Base-by-base conservation (phyloP, 2,113 vertebrate genomes). In the Saccopteryx leptura region DNA sequence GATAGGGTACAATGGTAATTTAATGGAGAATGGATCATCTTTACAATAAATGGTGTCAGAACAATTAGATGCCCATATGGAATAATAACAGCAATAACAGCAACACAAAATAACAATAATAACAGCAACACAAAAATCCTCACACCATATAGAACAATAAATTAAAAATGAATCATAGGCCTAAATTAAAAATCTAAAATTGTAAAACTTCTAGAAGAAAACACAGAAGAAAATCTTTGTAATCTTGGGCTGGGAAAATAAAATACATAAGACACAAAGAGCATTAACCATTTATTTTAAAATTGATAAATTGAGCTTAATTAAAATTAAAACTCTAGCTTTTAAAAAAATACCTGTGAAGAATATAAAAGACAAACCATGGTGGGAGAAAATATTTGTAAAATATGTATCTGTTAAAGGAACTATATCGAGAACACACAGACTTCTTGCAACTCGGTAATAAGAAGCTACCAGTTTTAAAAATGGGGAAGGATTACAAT, bases 101-200 rank as follows among this genome's bases (percentile, higher is more conserved):
- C 39, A 39, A 39, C 39, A 78, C 19, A 81, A 87, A 78, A 66
- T 11, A 33, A 50, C 0, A 65, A 23, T 46, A 61, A 14, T 39
- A 39, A 39, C 39, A 39, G 39, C 39, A 39, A 39, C 39, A 78
- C 58, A 79, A 52, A 50, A 46, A 14, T 7, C 1, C 54, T 90
- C 28, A 72, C 2, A 72, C 0, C 6, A 63, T 31, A 75, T 54
- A 63, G 6, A 84, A 69, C 95, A 88, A 65, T 74, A 31, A 88
- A 63, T 50, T 85, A 21, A 90, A 95, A 92, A 74, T 54, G 14
- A 19, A 82, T 76, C 24, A 66, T 23, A 88, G 28, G 4, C 31
- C 11, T 75, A 94, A 93, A 91, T 9, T 60, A 86, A 95, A 96
- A 91, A 72, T 85, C 26, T 71, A 33, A 52, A 83, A 76, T 46